A percentile compares a stretch with the other conserved stretches of the same genome.
Conservation (phyloP, 1,140 invertebrate species). For the Maniola jurtina region DNA sequence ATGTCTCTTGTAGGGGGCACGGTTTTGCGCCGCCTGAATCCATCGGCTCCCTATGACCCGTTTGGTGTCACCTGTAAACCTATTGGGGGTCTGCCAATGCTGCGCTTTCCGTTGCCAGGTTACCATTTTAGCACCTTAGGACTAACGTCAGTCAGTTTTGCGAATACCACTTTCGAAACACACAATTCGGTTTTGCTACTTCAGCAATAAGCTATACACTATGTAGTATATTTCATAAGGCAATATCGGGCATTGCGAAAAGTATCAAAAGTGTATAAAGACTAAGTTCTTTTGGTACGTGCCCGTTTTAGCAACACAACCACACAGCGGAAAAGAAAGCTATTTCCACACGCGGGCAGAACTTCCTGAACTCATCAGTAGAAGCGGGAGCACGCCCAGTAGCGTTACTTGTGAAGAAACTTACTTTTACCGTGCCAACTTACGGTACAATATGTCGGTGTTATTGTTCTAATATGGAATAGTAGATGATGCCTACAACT, state of each 20-base stretch:
- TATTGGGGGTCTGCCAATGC: too few relatives aligned
- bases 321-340: slow-evolving; percentile 25
- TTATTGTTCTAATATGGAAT: not conserved
- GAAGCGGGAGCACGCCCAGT: slow-evolving; percentile 31
- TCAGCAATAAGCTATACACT: not conserved
- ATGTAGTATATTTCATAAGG: not conserved
- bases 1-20: too few relatives aligned
- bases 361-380: slow-evolving; percentile 44
- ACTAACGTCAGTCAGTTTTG: too few relatives aligned
- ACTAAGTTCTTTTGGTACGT: slow-evolving; percentile 28
- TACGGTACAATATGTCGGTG: slow-evolving; percentile 26
- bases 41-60: too few relatives aligned
- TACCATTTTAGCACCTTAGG: too few relatives aligned
- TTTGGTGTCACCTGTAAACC: too few relatives aligned
- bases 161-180: too few relatives aligned
- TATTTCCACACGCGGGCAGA: slow-evolving; percentile 22
- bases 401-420: slow-evolving; percentile 59
- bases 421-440: slow-evolving; percentile 58
- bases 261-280: slow-evolving; percentile 21
- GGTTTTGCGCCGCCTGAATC: too few relatives aligned
- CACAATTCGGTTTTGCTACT: too few relatives aligned
- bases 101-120: too few relatives aligned
- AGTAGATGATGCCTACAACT: too few relatives aligned
- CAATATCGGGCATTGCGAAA: slow-evolving; percentile 3
- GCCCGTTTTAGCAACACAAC: slow-evolving; percentile 32